Percentiles rank a stretch among this genome's conserved stretches.
Evolutionary conservation across 2,113 vertebrate genomes (phyloP).

Genomic region (Sturnus vulgaris): DNA sequence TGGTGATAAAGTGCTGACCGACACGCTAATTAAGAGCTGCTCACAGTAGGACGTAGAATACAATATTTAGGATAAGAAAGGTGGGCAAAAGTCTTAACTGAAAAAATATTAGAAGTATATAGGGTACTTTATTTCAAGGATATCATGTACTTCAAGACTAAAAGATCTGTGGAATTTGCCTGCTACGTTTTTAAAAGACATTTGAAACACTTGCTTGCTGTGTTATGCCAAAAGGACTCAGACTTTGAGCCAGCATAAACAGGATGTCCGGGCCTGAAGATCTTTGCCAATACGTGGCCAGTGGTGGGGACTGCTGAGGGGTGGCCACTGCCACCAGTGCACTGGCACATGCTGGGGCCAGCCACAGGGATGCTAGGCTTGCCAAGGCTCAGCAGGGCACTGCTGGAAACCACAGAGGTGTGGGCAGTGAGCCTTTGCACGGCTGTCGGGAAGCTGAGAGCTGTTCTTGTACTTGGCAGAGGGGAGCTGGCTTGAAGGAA

Average conservation of each 20-base stretch:
- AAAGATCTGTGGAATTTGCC: not conserved
- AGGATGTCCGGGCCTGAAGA: not conserved
- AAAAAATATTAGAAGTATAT: not conserved
- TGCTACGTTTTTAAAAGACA: not conserved
- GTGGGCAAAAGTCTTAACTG: not conserved
- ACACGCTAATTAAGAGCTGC: not conserved
- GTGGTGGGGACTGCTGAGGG: not conserved
- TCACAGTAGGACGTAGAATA: not conserved
- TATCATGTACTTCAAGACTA: not conserved
- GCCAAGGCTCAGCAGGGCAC: not conserved
- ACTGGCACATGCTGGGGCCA: too few relatives aligned
- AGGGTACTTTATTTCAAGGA: not conserved
- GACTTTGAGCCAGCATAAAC: not conserved
- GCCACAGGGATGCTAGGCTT: not conserved
- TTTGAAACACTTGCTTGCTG: not conserved
- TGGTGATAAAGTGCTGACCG: not conserved
- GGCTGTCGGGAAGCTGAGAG: not conserved
- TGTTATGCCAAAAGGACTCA: not conserved
- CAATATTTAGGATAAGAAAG: not conserved
- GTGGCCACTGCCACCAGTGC: not conserved
- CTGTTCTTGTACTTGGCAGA: not conserved
- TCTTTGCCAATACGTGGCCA: not conserved
- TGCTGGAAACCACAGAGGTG: not conserved
- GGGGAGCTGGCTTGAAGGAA: not conserved
- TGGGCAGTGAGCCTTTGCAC: not conserved